phyloP scores from a whole-genome alignment of 2,888 invertebrate genomes.

The Athripsodes cinereus region DNA sequence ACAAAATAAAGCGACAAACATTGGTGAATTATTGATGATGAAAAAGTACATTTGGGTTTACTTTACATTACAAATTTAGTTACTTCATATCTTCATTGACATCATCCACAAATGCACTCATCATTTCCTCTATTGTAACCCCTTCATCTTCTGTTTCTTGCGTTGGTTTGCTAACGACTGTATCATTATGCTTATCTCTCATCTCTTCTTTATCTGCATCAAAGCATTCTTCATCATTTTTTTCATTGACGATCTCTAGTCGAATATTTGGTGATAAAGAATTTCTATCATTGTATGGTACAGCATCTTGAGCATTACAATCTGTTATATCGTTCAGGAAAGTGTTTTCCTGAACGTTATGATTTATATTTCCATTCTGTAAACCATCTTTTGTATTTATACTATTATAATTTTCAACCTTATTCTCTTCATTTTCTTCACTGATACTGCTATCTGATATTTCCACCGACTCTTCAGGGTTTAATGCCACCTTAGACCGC shows the following conservation, averaged over 20 bases:
- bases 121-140: background rate
- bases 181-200: background rate
- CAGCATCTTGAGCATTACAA: background rate
- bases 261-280: background rate
- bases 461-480: background rate
- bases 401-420: background rate
- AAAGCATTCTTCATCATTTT: background rate
- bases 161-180: no score
- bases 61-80: no score
- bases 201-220: background rate
- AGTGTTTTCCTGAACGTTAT: no score
- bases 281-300: background rate
- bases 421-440: background rate
- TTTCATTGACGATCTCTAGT: background rate
- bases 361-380: no score
- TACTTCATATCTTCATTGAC: constrained; percentile 2
- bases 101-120: background rate
- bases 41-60: no score
- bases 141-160: background rate
- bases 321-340: background rate
- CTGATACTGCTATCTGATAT: background rate
- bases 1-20: no score
- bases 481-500: background rate
- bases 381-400: background rate
- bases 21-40: no score